Percentiles rank a stretch among this genome's conserved stretches.
These are phyloP conservation scores for Frankliniella intonsa DNA, from an alignment of 2,888 invertebrate species.

Conservation along the genomic window DNA sequence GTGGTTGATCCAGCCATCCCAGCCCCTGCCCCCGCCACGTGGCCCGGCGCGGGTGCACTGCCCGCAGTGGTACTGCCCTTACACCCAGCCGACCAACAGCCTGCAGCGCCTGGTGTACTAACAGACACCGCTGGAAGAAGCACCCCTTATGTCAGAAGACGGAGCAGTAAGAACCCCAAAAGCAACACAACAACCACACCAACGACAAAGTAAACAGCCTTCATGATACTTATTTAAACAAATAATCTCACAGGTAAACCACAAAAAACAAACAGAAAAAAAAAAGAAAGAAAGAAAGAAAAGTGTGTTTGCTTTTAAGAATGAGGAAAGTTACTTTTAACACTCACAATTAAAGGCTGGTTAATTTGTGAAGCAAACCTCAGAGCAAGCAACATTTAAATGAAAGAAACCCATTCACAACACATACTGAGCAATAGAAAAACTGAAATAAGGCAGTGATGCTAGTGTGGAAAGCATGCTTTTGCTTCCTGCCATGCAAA, in stretches of 20 bases:
- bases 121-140: slow-evolving; percentile 35
- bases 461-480: background rate
- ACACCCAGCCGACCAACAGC: background rate
- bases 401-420: background rate
- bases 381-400: background rate
- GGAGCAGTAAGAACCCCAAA: slow-evolving; percentile 26
- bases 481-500: background rate
- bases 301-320: too few relatives aligned
- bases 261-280: too few relatives aligned
- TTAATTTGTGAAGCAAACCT: background rate
- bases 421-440: background rate
- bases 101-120: slow-evolving; percentile 28
- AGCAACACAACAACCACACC: slow-evolving; percentile 26
- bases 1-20: slow-evolving; percentile 40
- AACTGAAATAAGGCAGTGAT: background rate
- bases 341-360: too few relatives aligned
- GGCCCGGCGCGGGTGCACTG: background rate
- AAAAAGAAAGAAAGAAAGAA: too few relatives aligned
- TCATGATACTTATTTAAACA: background rate
- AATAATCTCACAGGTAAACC: background rate
- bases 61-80: background rate
- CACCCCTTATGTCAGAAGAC: slow-evolving; percentile 9
- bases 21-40: slow-evolving; percentile 34
- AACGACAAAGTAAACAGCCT: background rate
- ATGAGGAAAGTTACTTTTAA: too few relatives aligned